These are phyloP conservation scores for Muntiacus muntjak DNA, from an alignment of 2,113 vertebrate species.

Conservation along the genomic window DNA sequence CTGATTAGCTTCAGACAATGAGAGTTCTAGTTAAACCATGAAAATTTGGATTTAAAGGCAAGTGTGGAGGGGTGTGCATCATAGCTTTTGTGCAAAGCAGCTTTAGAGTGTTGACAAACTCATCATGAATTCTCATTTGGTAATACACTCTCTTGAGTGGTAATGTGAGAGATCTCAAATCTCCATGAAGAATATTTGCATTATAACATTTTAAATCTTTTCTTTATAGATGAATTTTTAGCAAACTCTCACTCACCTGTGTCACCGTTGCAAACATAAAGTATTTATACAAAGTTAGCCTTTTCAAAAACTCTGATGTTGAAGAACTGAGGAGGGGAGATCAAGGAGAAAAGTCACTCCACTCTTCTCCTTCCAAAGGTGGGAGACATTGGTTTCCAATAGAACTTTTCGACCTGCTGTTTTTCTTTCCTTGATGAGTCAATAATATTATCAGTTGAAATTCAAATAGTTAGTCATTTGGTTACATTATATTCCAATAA, in stretches of 20 bases:
- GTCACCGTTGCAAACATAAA: conserved; percentile 69
- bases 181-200: conserved; percentile 24
- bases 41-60: conserved; percentile 27
- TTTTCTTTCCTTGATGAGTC: background rate
- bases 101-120: conserved; percentile 47
- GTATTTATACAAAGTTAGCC: conserved; percentile 42
- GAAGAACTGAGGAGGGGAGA: background rate
- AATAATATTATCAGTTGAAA: background rate
- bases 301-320: conserved; percentile 62
- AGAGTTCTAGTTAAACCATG: background rate
- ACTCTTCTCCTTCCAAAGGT: background rate
- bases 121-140: conserved; percentile 34
- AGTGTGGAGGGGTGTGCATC: background rate
- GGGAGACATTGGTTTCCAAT: background rate
- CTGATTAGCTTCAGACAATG: background rate
- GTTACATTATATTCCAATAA: background rate
- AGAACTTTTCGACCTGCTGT: background rate
- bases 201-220: conserved; percentile 62
- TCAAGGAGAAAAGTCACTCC: background rate
- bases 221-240: conserved; percentile 34
- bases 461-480: background rate
- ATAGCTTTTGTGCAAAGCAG: conserved; percentile 44
- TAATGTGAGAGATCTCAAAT: conserved; percentile 64
- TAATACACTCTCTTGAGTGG: conserved; percentile 38
- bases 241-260: conserved; percentile 56